phyloP scores from a whole-genome alignment of 2,888 invertebrate genomes.

The Drosophila neoperkinsi region DNA sequence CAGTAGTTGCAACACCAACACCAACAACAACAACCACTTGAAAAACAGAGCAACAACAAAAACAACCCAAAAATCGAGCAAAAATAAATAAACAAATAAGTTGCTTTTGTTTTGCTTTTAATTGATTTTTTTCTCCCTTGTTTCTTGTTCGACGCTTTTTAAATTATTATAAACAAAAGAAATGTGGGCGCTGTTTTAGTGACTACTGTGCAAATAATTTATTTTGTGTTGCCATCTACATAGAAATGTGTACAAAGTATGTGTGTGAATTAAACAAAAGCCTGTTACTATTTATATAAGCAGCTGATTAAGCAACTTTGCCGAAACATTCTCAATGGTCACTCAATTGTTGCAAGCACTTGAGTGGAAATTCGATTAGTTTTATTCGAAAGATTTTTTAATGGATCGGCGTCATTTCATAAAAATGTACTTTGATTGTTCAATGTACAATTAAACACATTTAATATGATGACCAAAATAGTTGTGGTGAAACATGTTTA shows the following conservation, averaged over 20 bases:
- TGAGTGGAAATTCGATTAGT: constrained; percentile 13
- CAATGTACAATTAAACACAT: background rate
- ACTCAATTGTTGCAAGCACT: constrained; percentile 19
- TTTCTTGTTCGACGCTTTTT: constrained; percentile 58
- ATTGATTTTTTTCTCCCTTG: constrained; percentile 22
- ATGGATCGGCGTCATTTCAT: background rate
- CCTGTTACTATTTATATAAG: constrained; percentile 34
- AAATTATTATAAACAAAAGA: constrained; percentile 75
- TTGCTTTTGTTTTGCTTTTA: constrained; percentile 38
- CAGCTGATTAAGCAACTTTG: constrained; percentile 49
- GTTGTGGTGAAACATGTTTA: no score
- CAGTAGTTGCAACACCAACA: constrained; percentile 16
- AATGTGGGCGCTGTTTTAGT: constrained; percentile 63
- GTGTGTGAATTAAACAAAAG: constrained; percentile 2
- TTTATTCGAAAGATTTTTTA: constrained; percentile 3
- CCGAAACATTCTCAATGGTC: constrained; percentile 28
- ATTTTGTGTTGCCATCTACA: constrained; percentile 22
- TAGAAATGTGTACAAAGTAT: background rate
- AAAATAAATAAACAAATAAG: constrained; percentile 44
- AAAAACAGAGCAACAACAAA: constrained; percentile 3
- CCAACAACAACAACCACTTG: background rate
- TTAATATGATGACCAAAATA: background rate
- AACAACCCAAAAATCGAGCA: background rate
- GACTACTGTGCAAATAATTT: constrained; percentile 70
- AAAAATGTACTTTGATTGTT: background rate